A percentile compares a stretch with the other conserved stretches of the same genome.
phyloP scores from a whole-genome alignment of 2,888 invertebrate species.

The Kuschelorhynchus macadamiae region DNA sequence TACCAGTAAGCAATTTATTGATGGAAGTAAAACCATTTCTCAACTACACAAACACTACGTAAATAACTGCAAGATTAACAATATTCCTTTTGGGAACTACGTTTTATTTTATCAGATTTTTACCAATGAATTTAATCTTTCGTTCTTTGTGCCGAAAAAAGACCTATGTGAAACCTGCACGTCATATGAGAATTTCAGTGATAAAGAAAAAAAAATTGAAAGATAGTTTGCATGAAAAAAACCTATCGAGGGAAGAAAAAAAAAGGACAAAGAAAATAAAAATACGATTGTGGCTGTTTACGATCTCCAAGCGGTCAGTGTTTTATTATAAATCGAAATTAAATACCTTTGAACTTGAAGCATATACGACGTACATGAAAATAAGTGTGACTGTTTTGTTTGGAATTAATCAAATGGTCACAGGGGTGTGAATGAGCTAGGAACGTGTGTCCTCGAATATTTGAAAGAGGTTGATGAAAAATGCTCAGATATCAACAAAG shows the following conservation, averaged over 20 bases:
- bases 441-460: not conserved
- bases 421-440: conserved; percentile 3
- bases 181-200: conserved; percentile 2
- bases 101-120: conserved; percentile 47
- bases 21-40: conserved; percentile 49
- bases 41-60: conserved; percentile 48
- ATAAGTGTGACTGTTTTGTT: conserved; percentile 2
- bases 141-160: conserved; percentile 38
- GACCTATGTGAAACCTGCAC: conserved; percentile 6
- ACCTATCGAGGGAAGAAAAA: conserved; percentile 13
- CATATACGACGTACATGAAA: conserved; percentile 49
- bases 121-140: conserved; percentile 45
- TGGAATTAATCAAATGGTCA: conserved; percentile 9
- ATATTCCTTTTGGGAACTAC: conserved; percentile 42
- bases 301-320: conserved; percentile 32
- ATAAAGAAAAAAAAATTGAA: conserved; percentile 6
- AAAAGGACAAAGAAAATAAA: conserved; percentile 21
- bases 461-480: conserved; percentile 43
- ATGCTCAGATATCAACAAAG: not conserved
- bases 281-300: conserved; percentile 34
- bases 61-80: conserved; percentile 17
- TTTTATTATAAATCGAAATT: conserved; percentile 42
- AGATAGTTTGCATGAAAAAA: conserved; percentile 14
- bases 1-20: conserved; percentile 19
- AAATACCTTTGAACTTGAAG: conserved; percentile 25